phyloP scores from a whole-genome alignment of 2,888 invertebrate genomes.

The Altica lythri region DNA sequence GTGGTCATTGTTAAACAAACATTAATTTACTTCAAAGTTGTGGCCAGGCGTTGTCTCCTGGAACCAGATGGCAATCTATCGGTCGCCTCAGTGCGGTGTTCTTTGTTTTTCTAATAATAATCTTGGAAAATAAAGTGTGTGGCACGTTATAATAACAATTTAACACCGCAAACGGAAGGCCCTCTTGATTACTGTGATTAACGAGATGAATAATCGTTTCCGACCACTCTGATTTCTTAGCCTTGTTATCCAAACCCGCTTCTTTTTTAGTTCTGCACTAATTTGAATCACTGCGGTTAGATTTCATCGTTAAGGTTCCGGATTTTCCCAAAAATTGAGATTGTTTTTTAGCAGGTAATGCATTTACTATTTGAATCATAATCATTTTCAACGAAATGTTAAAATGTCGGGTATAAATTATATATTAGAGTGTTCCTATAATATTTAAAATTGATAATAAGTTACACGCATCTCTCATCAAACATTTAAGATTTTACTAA shows the following conservation, averaged over 20 bases:
- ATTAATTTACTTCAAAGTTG: too few species aligned
- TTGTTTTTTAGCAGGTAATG: too few species aligned
- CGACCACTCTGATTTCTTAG: slow-evolving; percentile 36
- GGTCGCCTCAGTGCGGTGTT: slow-evolving; percentile 16
- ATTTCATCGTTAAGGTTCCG: not conserved
- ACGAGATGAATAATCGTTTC: slow-evolving; percentile 35
- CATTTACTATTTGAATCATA: too few species aligned
- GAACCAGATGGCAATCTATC: slow-evolving; percentile 13
- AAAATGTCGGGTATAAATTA: too few species aligned
- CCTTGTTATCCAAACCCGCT: slow-evolving; percentile 27
- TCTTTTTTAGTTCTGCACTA: not conserved
- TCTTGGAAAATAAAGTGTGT: slow-evolving; percentile 38
- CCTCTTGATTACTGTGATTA: slow-evolving; percentile 41
- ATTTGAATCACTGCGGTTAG: not conserved
- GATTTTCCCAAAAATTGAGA: not conserved
- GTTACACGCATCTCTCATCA: too few species aligned
- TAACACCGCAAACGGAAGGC: slow-evolving; percentile 38
- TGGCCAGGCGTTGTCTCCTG: slow-evolving; percentile 21
- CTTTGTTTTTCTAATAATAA: slow-evolving; percentile 45
- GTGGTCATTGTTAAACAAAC: too few species aligned
- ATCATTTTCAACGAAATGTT: too few species aligned
- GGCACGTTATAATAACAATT: slow-evolving; percentile 42
- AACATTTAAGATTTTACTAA: too few species aligned
- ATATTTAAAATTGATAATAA: too few species aligned
- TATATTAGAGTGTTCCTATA: too few species aligned